Percentiles rank a stretch among this genome's conserved stretches.
These are phyloP conservation scores for Phalacrocorax carbo DNA, from an alignment of 2,113 vertebrate species.

Conservation along the genomic window DNA sequence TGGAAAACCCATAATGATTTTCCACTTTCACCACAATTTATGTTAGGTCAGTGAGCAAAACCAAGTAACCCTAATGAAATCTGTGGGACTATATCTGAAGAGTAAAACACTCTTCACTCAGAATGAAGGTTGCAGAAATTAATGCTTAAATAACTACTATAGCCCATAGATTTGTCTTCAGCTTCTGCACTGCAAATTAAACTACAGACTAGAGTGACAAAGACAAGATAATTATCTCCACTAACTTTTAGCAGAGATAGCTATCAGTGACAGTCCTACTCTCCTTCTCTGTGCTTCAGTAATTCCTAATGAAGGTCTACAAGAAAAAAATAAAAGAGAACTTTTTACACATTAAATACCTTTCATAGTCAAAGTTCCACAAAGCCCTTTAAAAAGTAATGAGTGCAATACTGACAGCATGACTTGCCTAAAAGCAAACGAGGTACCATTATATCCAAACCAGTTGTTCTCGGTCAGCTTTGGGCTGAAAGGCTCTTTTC, in stretches of 20 bases:
- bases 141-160: neutral
- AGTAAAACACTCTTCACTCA: neutral
- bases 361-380: neutral
- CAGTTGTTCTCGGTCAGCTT: neutral
- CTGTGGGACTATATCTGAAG: neutral
- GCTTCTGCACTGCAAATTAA: neutral
- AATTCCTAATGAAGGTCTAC: conserved; percentile 8
- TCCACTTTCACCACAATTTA: neutral
- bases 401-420: neutral
- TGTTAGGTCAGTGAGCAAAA: neutral
- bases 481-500: neutral
- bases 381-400: neutral
- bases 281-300: neutral
- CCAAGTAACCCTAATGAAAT: neutral
- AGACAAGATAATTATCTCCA: conserved; percentile 37
- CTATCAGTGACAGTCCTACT: neutral
- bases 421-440: neutral
- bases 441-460: neutral
- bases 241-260: conserved; percentile 26
- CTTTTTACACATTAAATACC: neutral
- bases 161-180: neutral
- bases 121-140: neutral
- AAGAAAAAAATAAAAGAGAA: neutral
- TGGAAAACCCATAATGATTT: neutral
- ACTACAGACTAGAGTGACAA: neutral